Percentiles rank a stretch among this genome's conserved stretches.
These are phyloP conservation scores for Heliconius himera DNA, from an alignment of 1,140 invertebrate genomes.

Conservation along the genomic window DNA sequence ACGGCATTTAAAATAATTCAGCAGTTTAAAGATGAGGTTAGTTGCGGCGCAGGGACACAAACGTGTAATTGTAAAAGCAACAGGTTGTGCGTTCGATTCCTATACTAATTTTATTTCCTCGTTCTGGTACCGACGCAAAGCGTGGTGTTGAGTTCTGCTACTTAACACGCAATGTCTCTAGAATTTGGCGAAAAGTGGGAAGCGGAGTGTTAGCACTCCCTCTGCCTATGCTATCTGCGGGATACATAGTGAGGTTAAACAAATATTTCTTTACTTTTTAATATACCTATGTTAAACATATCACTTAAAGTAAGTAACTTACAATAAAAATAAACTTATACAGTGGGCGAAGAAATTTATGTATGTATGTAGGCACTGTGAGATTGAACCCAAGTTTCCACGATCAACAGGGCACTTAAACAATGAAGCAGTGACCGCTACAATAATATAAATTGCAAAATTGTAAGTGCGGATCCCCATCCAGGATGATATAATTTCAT, in stretches of 20 bases:
- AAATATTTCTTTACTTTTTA: background rate
- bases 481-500: slow-evolving; percentile 41
- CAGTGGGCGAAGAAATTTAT: slow-evolving; percentile 22
- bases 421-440: slow-evolving; percentile 34
- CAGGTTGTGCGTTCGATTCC: no score
- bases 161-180: no score
- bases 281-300: background rate
- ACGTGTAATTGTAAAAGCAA: no score
- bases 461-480: slow-evolving; percentile 24
- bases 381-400: slow-evolving; percentile 16
- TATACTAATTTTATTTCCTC: no score
- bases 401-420: slow-evolving; percentile 34
- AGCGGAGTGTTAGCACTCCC: no score
- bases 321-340: background rate
- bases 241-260: no score
- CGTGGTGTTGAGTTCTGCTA: no score
- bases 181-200: no score
- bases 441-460: slow-evolving; percentile 37
- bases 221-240: no score
- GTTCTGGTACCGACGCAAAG: no score
- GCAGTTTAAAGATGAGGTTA: background rate
- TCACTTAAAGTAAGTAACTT: background rate
- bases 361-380: background rate
- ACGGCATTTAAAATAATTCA: slow-evolving; percentile 3
- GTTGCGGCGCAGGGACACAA: no score